phyloP scores from a whole-genome alignment of 2,797 vertebrate genomes.

The Gallinago solitaria region DNA sequence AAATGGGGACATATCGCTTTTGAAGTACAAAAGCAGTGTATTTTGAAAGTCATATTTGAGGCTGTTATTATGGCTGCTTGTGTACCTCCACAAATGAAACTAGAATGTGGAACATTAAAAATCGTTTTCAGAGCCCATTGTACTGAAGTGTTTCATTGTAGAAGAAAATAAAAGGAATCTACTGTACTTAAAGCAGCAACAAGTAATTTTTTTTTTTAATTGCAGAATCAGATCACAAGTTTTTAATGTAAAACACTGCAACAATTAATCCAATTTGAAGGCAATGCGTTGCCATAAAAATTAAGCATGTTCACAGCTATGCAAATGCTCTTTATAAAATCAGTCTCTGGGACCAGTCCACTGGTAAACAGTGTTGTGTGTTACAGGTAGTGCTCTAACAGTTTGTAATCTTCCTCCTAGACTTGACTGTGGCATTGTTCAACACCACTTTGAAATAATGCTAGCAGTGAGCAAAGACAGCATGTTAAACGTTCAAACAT shows the following conservation, averaged over 20 bases:
- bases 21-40: conserved; percentile 64
- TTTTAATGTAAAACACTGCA: conserved; percentile 65
- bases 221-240: conserved; percentile 28
- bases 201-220: neutral
- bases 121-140: conserved; percentile 4
- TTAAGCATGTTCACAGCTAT: conserved; percentile 59
- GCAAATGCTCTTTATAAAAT: conserved; percentile 61
- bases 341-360: conserved; percentile 39
- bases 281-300: conserved; percentile 58
- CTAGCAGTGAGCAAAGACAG: neutral
- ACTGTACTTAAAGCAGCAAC: conserved; percentile 21
- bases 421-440: neutral
- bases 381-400: neutral
- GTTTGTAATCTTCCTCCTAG: neutral
- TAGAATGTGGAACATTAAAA: conserved; percentile 56
- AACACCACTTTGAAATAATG: neutral
- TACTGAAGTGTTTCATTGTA: conserved; percentile 36
- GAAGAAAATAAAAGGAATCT: conserved; percentile 61
- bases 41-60: conserved; percentile 56
- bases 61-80: conserved; percentile 52
- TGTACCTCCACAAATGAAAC: conserved; percentile 37
- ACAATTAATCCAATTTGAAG: conserved; percentile 66
- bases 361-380: conserved; percentile 49
- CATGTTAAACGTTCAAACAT: neutral
- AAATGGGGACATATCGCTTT: conserved; percentile 27